Percentiles rank a stretch among this genome's conserved stretches.
Evolutionary conservation across 2,113 vertebrate species (phyloP).

Genomic region (Cromileptes altivelis): DNA sequence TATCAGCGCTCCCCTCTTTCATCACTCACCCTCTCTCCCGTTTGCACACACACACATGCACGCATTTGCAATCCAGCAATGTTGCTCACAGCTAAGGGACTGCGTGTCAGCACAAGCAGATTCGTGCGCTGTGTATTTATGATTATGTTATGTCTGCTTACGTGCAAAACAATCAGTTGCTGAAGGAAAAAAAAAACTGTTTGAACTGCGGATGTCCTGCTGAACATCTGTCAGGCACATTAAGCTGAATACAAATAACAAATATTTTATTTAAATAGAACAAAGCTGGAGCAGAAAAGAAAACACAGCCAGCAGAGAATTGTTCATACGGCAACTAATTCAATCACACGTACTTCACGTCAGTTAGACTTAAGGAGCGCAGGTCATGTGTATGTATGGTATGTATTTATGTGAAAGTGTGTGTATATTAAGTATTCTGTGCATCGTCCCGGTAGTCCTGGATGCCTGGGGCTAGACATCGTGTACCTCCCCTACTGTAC

Average conservation of each 20-base stretch:
- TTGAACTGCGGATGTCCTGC: constrained; percentile 11
- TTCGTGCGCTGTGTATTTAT: background rate
- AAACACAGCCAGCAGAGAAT: background rate
- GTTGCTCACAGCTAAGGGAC: constrained; percentile 34
- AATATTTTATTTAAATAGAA: constrained; percentile 6
- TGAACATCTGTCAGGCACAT: constrained; percentile 8
- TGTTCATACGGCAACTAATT: background rate
- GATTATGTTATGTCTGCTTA: background rate
- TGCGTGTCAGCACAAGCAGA: background rate
- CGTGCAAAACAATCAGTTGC: constrained; percentile 33
- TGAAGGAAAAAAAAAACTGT: background rate
- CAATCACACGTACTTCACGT: background rate
- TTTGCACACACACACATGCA: background rate
- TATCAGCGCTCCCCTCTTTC: constrained; percentile 68
- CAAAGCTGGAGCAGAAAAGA: background rate
- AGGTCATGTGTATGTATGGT: background rate
- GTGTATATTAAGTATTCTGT: background rate
- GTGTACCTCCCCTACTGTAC: constrained; percentile 11
- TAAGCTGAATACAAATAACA: constrained; percentile 12
- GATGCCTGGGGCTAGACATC: constrained; percentile 52
- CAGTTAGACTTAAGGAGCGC: background rate
- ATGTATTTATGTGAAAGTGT: background rate
- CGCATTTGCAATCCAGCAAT: constrained; percentile 34
- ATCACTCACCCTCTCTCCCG: constrained; percentile 65
- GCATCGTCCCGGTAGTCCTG: background rate